Evolutionary conservation across 2,888 invertebrate species (phyloP).

Genomic region (Drosophila lacicola): DNA sequence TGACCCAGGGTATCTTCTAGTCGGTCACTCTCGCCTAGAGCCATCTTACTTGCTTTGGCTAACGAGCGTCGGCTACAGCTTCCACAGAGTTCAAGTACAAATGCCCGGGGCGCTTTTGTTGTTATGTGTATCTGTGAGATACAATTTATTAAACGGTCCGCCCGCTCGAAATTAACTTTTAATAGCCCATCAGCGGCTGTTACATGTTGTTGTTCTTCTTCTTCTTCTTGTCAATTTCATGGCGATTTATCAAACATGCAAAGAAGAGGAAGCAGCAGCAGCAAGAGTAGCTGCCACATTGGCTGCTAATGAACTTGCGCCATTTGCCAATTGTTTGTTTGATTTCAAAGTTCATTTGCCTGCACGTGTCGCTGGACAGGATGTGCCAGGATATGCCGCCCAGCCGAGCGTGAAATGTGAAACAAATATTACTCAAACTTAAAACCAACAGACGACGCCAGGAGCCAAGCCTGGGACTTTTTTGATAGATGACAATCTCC

Average conservation of each 20-base stretch:
- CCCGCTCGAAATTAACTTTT: conserved; percentile 66
- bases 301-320: conserved; percentile 54
- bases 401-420: conserved; percentile 39
- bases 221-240: conserved; percentile 64
- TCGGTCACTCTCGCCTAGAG: too few relatives aligned
- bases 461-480: conserved; percentile 9
- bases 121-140: conserved; percentile 37
- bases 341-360: conserved; percentile 26
- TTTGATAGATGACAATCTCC: background rate
- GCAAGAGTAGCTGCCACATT: conserved; percentile 21
- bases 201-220: conserved; percentile 22
- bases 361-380: conserved; percentile 43
- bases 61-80: conserved; percentile 21
- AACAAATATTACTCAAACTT: conserved; percentile 29
- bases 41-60: conserved; percentile 8
- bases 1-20: too few relatives aligned
- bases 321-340: conserved; percentile 30
- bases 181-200: conserved; percentile 27
- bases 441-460: conserved; percentile 33
- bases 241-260: conserved; percentile 57
- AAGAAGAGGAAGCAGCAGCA: conserved; percentile 5
- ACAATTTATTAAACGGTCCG: conserved; percentile 52
- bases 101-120: conserved; percentile 26
- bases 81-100: conserved; percentile 35
- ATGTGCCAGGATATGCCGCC: conserved; percentile 16